phyloP scores from a whole-genome alignment of 2,888 invertebrate genomes.

The Ennomos fuscantarius region DNA sequence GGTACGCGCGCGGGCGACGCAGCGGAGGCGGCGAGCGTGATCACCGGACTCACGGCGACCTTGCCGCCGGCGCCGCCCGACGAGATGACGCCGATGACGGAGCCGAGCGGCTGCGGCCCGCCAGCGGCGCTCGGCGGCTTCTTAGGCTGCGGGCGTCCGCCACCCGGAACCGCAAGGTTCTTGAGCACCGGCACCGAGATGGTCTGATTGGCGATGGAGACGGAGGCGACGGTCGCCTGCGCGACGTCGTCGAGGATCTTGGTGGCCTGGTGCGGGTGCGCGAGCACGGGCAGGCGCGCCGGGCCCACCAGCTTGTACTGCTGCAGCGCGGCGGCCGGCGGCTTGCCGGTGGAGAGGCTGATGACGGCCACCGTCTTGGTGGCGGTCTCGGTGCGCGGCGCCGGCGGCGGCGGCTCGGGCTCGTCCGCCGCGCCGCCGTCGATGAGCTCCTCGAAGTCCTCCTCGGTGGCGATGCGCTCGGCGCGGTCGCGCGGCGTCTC shows the following conservation, averaged over 20 bases:
- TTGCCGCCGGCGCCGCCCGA: slow-evolving; percentile 73
- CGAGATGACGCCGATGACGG: slow-evolving; percentile 80
- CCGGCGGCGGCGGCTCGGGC: slow-evolving; percentile 60
- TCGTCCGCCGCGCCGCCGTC: slow-evolving; percentile 86
- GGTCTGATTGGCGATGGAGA: slow-evolving; percentile 81
- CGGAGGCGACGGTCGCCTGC: slow-evolving; percentile 85
- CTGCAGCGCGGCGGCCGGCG: slow-evolving; percentile 67
- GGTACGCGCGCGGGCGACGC: slow-evolving; percentile 67
- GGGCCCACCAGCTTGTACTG: slow-evolving; percentile 77
- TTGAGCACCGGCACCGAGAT: slow-evolving; percentile 80
- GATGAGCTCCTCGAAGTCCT: slow-evolving; percentile 88
- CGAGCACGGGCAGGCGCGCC: slow-evolving; percentile 69
- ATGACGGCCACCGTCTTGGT: slow-evolving; percentile 84
- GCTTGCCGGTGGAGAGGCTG: slow-evolving; percentile 76
- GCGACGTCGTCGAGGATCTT: slow-evolving; percentile 84
- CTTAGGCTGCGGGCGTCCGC: slow-evolving; percentile 41
- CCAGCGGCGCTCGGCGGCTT: slow-evolving; percentile 62
- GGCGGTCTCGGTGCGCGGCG: slow-evolving; percentile 80
- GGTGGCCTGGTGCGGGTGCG: slow-evolving; percentile 67
- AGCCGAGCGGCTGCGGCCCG: slow-evolving; percentile 69
- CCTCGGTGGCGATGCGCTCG: slow-evolving; percentile 87
- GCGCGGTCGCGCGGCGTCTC: slow-evolving; percentile 71
- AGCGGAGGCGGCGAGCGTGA: slow-evolving; percentile 69
- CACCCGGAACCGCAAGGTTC: slow-evolving; percentile 71
- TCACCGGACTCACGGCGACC: slow-evolving; percentile 69